phyloP scores from a whole-genome alignment of 2,888 invertebrate species.

The Heliconius ismenius region DNA sequence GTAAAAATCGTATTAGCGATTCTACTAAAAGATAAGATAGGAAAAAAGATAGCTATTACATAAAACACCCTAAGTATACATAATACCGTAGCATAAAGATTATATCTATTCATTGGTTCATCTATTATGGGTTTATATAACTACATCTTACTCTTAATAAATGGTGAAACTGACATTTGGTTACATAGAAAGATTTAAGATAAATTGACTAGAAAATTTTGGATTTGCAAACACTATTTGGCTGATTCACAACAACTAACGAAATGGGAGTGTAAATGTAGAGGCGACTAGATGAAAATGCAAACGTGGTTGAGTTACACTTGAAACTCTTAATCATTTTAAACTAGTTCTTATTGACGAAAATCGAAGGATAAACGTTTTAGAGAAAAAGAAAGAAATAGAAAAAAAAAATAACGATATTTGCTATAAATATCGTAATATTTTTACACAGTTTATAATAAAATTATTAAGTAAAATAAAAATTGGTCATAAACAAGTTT shows the following conservation, averaged over 20 bases:
- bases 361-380: background rate
- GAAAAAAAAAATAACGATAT: slow-evolving; percentile 8
- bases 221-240: slow-evolving; percentile 70
- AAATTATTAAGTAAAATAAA: background rate
- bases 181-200: slow-evolving; percentile 63
- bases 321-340: slow-evolving; percentile 1
- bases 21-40: slow-evolving; percentile 33
- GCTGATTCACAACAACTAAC: slow-evolving; percentile 60
- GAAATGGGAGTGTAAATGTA: slow-evolving; percentile 49
- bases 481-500: background rate
- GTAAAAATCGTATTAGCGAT: slow-evolving; percentile 9
- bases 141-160: slow-evolving; percentile 39
- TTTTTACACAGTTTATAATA: background rate
- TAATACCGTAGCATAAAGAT: slow-evolving; percentile 40
- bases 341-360: background rate
- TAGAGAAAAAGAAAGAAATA: background rate
- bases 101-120: slow-evolving; percentile 66
- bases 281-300: slow-evolving; percentile 67
- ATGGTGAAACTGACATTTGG: slow-evolving; percentile 44
- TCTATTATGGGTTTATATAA: slow-evolving; percentile 52
- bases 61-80: slow-evolving; percentile 35
- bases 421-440: background rate
- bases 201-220: slow-evolving; percentile 79
- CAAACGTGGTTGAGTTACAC: slow-evolving; percentile 47
- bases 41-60: slow-evolving; percentile 32